These are phyloP conservation scores for Grammomys dolichurus DNA, from an alignment of 2,113 vertebrate species.

Conservation along the genomic window DNA sequence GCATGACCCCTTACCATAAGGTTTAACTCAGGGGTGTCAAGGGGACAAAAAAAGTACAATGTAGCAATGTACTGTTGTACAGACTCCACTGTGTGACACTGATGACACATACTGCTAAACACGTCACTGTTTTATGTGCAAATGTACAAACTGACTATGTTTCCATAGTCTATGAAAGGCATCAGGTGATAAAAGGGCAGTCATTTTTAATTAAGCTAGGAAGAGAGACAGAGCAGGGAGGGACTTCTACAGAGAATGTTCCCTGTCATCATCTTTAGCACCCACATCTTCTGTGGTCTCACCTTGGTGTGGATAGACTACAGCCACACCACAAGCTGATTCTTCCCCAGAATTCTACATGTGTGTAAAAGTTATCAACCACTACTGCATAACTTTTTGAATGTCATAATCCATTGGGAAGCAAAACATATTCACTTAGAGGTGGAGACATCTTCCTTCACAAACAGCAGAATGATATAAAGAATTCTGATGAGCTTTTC, in stretches of 20 bases:
- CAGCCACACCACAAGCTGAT: neutral
- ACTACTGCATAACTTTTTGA: slow-evolving; percentile 65
- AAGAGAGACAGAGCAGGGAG: neutral
- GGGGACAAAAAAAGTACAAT: neutral
- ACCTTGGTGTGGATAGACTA: neutral
- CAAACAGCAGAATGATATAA: neutral
- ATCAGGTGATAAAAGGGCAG: neutral
- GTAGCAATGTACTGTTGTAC: neutral
- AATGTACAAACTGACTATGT: neutral
- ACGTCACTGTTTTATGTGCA: neutral
- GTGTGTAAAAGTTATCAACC: slow-evolving; percentile 66
- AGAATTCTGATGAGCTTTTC: neutral
- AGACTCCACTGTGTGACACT: neutral
- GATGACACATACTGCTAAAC: neutral
- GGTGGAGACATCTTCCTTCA: neutral
- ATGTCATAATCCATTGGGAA: slow-evolving; percentile 63
- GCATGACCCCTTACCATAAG: neutral
- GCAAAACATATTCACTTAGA: slow-evolving; percentile 45
- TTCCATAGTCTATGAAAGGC: neutral
- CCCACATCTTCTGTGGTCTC: neutral
- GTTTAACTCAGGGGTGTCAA: neutral
- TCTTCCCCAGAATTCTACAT: neutral
- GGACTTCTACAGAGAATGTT: neutral
- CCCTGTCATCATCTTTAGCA: neutral
- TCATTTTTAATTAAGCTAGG: neutral